Percentiles rank a stretch among this genome's conserved stretches.
phyloP scores from a whole-genome alignment of 1,140 invertebrate genomes.

The Bacillus rossius region DNA sequence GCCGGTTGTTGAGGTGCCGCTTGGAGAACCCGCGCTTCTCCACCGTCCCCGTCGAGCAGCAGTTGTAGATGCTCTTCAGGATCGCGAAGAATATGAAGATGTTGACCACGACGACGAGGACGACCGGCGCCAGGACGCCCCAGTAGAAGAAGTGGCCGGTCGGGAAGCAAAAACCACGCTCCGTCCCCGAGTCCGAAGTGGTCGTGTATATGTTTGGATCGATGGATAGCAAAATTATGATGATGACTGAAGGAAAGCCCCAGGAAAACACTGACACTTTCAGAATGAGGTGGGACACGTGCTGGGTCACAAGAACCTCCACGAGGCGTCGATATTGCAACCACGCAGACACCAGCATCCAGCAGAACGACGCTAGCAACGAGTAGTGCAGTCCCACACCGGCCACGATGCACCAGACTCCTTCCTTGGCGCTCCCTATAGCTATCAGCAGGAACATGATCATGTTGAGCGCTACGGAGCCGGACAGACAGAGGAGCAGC shows the following conservation, averaged over 20 bases:
- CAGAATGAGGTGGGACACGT: conserved; percentile 43
- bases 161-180: conserved; percentile 12
- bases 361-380: conserved; percentile 13
- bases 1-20: neutral
- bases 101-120: conserved; percentile 6
- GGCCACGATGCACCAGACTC: neutral
- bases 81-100: conserved; percentile 3
- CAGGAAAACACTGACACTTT: conserved; percentile 46
- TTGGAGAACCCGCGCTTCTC: neutral
- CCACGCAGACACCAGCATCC: conserved; percentile 14
- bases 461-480: conserved; percentile 14
- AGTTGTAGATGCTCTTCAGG: neutral
- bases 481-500: conserved; percentile 5
- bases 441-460: neutral
- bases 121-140: conserved; percentile 11
- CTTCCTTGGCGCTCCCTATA: neutral
- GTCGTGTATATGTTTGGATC: neutral
- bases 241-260: conserved; percentile 27
- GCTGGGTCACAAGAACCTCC: conserved; percentile 45
- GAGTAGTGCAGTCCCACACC: conserved; percentile 15
- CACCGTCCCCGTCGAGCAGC: neutral
- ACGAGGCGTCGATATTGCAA: conserved; percentile 15
- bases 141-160: conserved; percentile 3
- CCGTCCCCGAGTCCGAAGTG: neutral
- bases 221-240: too few relatives aligned